Evolutionary conservation across 1,140 invertebrate species (phyloP), one percentile per base, ranked within the genome.

Genomic region (Drosophila malerkotliana): DNA sequence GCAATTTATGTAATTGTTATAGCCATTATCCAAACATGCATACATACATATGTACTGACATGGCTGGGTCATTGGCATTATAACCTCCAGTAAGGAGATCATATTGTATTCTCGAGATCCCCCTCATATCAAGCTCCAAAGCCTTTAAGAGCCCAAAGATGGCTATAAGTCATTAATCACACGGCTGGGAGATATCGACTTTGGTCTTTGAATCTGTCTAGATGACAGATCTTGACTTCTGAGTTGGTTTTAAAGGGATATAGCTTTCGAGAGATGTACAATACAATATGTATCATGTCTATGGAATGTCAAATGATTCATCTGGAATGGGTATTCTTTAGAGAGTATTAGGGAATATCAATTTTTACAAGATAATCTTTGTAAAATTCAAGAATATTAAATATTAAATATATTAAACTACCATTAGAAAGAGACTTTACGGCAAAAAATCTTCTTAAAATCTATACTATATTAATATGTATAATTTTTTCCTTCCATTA

Each of bases 1-100:
- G 79, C 83, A 87, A 87, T 87, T 87, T 87, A 88, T 88, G 71
- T 87, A 87, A 87, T 78, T 68, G 55, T 48, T 64, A n/a, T 63
- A 45, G 45, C 21, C 28, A 54, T 59, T 47, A 24, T 37, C 8
- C 34, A n/a, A 9, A n/a, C 34, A 37, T 10, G 8, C 34, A 37
- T 1, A 37, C 12, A 37, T 10, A 37, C 9, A 37, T 6, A 5
- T 28, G 26, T 28, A 28, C 5, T 28, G 26, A 28, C 26, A 6
- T 37, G 3, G 18, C 44, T 1, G 44, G 44, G 44, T 67, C 47
- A 39, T 61, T 51, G 60, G 58, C 68, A 62, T 32, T 10, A 32
- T 47, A 18, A 21, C 44, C 44, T 21, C 44, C 44, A 21, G 18
- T 37, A 37, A 37, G 10, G 34, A 12, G 34, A 37, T 37, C 34